Evolutionary conservation across 1,140 invertebrate species (phyloP).

Genomic region (Halesus radiatus): DNA sequence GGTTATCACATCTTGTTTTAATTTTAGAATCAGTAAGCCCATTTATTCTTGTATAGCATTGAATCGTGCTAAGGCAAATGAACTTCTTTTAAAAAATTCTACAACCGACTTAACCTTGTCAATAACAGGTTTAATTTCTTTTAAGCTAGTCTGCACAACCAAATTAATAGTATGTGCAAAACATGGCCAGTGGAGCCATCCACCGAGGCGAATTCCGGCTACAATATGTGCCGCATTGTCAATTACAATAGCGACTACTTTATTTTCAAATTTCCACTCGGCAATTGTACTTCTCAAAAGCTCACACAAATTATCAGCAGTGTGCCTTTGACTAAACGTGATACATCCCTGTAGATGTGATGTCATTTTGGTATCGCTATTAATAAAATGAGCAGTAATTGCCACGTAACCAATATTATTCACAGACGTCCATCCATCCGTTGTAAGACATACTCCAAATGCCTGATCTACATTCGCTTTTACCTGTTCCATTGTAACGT

Average conservation of each 20-base stretch:
- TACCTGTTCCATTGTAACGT: neutral
- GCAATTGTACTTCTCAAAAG: neutral
- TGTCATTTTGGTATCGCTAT: neutral
- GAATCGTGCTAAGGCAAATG: no score
- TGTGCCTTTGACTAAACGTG: neutral
- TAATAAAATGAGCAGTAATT: neutral
- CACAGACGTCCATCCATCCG: no score
- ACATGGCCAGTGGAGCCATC: neutral
- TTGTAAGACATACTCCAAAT: neutral
- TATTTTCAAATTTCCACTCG: neutral
- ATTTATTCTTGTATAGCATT: no score
- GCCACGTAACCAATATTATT: neutral
- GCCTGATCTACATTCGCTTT: neutral
- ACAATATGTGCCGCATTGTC: neutral
- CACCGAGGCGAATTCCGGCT: neutral
- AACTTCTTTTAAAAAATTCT: no score
- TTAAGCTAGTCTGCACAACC: no score
- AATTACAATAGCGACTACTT: neutral
- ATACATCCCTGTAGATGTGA: neutral
- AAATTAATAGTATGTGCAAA: neutral
- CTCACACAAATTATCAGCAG: neutral
- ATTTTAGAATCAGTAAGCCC: conserved; percentile 41
- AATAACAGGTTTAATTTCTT: no score
- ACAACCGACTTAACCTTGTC: no score
- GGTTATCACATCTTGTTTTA: conserved; percentile 56